Evolutionary conservation across 2,888 invertebrate genomes (phyloP).

Genomic region (Epiblema foenella): DNA sequence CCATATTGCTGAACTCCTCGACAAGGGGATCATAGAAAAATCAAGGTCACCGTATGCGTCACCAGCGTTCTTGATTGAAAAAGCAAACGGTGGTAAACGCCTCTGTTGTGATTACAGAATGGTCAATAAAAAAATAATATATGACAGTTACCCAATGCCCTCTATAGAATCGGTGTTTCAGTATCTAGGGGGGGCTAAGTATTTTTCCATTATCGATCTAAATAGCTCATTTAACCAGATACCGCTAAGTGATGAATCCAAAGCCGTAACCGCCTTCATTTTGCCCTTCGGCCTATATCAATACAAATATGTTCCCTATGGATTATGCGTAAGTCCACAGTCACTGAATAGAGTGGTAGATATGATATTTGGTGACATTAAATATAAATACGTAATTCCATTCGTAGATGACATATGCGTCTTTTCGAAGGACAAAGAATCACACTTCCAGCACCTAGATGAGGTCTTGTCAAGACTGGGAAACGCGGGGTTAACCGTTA

Average conservation of each 20-base stretch:
- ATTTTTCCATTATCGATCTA: conserved; percentile 8
- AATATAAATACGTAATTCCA: conserved; percentile 32
- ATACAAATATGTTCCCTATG: conserved; percentile 25
- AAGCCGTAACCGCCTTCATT: conserved; percentile 16
- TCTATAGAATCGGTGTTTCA: conserved; percentile 24
- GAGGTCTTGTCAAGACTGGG: conserved; percentile 16
- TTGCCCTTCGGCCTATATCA: conserved; percentile 14
- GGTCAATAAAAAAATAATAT: conserved; percentile 23
- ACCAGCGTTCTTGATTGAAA: too few relatives aligned
- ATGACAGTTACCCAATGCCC: conserved; percentile 30
- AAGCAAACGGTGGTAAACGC: conserved; percentile 7
- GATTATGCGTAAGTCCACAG: conserved; percentile 27
- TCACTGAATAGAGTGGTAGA: conserved; percentile 18
- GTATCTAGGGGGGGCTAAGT: conserved; percentile 10
- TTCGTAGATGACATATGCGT: conserved; percentile 28
- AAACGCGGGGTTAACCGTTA: conserved; percentile 21
- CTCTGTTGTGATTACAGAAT: conserved; percentile 21
- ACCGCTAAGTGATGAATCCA: conserved; percentile 17
- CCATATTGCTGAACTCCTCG: conserved; percentile 5
- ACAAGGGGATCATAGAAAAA: conserved; percentile 23
- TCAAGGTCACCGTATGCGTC: conserved; percentile 12
- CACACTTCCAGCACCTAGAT: conserved; percentile 9
- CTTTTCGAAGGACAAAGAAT: conserved; percentile 26
- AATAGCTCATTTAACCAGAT: conserved; percentile 24
- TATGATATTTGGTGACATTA: conserved; percentile 18